Conservation (phyloP, 2,888 invertebrate species). For the Malacosoma neustria region DNA sequence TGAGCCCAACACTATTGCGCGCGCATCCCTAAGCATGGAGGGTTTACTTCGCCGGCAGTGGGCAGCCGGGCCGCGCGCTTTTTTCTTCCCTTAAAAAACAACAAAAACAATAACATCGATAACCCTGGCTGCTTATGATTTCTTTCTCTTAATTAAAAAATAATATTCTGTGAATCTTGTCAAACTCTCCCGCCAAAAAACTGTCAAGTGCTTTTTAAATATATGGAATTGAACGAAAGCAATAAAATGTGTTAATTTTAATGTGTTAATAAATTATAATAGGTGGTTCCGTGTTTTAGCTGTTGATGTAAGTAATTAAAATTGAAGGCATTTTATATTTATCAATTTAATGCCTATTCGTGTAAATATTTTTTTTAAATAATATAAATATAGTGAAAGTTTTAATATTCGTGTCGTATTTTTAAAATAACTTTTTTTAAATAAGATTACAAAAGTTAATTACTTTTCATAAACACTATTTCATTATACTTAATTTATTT, state of each 20-base stretch:
- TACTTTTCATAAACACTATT: no score
- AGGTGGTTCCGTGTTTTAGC: conserved; percentile 39
- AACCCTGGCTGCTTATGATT: conserved; percentile 55
- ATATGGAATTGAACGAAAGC: conserved; percentile 48
- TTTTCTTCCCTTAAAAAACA: conserved; percentile 44
- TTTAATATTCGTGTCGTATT: no score
- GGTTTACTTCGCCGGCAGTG: conserved; percentile 64
- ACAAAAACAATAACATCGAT: conserved; percentile 54
- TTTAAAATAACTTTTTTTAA: no score
- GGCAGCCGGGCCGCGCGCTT: conserved; percentile 67
- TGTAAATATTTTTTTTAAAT: no score
- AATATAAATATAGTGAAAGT: no score
- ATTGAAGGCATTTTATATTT: no score
- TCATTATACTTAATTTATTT: no score
- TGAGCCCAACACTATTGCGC: conserved; percentile 42
- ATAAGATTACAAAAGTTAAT: no score
- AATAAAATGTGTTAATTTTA: conserved; percentile 50
- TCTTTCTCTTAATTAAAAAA: conserved; percentile 22
- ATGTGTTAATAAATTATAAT: conserved; percentile 31
- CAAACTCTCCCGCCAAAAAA: conserved; percentile 17
- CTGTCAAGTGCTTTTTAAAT: conserved; percentile 29
- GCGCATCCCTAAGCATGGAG: conserved; percentile 45
- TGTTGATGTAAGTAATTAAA: neutral
- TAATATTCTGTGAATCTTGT: conserved; percentile 15
- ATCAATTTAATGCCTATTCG: no score